These are phyloP conservation scores for Vesta saturnalis DNA, from an alignment of 2,888 invertebrate species.

Conservation along the genomic window DNA sequence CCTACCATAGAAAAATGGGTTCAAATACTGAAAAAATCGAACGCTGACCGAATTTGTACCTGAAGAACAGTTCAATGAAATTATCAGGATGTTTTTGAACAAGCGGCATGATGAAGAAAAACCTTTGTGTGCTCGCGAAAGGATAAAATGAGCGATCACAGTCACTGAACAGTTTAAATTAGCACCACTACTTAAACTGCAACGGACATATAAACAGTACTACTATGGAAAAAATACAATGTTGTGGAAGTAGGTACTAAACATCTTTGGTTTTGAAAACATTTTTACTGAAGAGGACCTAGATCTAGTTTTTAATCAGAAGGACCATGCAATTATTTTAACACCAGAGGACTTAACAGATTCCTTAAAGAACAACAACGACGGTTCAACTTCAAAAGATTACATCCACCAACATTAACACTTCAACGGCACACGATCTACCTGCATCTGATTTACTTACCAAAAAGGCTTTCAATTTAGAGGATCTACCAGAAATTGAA, in stretches of 20 bases:
- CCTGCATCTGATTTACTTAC: constrained; percentile 15
- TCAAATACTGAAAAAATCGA: too few species aligned
- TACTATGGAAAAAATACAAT: not conserved
- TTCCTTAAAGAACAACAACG: constrained; percentile 23
- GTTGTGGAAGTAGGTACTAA: not conserved
- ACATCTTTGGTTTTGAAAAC: too few species aligned
- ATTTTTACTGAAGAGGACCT: constrained; percentile 23
- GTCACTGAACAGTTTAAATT: constrained; percentile 8
- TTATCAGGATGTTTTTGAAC: too few species aligned
- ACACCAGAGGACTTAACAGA: constrained; percentile 2
- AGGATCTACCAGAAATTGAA: constrained; percentile 21
- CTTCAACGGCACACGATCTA: constrained; percentile 20
- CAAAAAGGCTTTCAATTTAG: constrained; percentile 20
- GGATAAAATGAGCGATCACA: constrained; percentile 4
- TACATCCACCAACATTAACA: constrained; percentile 22
- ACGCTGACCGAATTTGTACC: too few species aligned
- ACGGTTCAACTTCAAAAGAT: constrained; percentile 27
- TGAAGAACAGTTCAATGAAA: too few species aligned
- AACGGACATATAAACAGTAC: constrained; percentile 8
- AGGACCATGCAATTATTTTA: constrained; percentile 12
- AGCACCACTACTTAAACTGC: constrained; percentile 7
- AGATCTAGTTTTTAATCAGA: constrained; percentile 19
- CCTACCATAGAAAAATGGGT: too few species aligned
- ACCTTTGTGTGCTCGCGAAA: too few species aligned
- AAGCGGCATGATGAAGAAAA: constrained; percentile 5